A percentile compares a stretch with the other conserved stretches of the same genome.
phyloP scores from a whole-genome alignment of 2,113 vertebrate species.

The Prunella himalayana region DNA sequence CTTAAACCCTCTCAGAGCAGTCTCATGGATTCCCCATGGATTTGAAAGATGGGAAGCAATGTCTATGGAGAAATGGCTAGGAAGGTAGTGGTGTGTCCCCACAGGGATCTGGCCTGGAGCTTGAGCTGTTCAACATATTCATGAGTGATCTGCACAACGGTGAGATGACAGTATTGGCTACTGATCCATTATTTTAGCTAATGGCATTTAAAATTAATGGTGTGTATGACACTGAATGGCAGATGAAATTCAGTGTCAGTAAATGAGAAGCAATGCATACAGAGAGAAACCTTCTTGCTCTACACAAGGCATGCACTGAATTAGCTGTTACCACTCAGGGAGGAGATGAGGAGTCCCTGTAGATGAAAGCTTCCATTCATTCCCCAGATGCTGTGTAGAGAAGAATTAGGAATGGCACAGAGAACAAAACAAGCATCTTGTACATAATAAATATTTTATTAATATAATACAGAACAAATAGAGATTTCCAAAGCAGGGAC shows the following conservation, averaged over 20 bases:
- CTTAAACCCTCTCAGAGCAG: neutral
- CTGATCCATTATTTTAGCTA: neutral
- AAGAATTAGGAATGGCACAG: neutral
- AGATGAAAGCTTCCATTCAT: neutral
- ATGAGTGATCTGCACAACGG: accelerated
- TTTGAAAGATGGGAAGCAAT: neutral
- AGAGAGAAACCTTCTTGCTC: neutral
- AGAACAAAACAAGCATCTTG: neutral
- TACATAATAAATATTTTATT: neutral
- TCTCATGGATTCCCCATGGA: neutral
- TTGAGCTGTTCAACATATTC: neutral
- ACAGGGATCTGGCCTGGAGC: neutral
- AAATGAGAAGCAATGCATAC: neutral
- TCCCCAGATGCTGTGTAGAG: neutral
- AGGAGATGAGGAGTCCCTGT: neutral
- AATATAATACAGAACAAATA: neutral
- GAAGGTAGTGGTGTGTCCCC: neutral
- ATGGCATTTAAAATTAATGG: neutral
- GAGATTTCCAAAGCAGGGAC: neutral
- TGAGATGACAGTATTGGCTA: neutral
- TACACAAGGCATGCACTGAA: neutral
- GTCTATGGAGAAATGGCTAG: neutral
- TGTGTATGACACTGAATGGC: neutral
- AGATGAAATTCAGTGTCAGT: neutral
- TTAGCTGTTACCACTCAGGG: neutral